phyloP scores from a whole-genome alignment of 2,113 vertebrate genomes.

The Macrotis lagotis region DNA sequence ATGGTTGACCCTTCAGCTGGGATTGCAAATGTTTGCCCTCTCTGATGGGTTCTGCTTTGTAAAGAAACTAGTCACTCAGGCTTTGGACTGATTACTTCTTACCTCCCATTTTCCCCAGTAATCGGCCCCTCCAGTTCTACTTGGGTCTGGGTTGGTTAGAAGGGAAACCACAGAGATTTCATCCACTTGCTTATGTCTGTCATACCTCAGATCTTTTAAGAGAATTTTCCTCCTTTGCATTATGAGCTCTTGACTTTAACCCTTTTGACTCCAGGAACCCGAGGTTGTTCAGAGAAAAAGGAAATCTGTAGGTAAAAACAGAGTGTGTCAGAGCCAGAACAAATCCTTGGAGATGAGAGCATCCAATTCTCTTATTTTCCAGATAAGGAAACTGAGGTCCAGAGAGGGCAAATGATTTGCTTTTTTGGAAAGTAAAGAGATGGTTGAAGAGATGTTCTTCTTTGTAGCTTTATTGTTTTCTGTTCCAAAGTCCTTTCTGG shows the following conservation, averaged over 20 bases:
- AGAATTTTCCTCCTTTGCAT: neutral
- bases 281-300: neutral
- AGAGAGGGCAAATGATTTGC: neutral
- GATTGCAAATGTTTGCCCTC: neutral
- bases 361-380: neutral
- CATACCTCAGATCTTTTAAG: neutral
- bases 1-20: neutral
- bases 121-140: conserved; percentile 19
- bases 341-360: neutral
- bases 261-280: neutral
- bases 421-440: neutral
- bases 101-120: neutral
- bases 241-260: neutral
- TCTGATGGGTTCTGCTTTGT: neutral
- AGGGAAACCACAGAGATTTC: conserved; percentile 26
- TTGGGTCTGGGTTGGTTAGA: conserved; percentile 33
- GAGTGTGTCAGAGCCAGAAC: neutral
- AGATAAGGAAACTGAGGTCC: neutral
- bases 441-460: neutral
- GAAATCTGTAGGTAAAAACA: neutral
- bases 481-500: neutral
- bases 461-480: neutral
- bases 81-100: neutral
- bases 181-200: neutral
- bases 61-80: neutral